These are phyloP conservation scores for Bombus superbus DNA, from an alignment of 1,140 invertebrate genomes.

Conservation along the genomic window DNA sequence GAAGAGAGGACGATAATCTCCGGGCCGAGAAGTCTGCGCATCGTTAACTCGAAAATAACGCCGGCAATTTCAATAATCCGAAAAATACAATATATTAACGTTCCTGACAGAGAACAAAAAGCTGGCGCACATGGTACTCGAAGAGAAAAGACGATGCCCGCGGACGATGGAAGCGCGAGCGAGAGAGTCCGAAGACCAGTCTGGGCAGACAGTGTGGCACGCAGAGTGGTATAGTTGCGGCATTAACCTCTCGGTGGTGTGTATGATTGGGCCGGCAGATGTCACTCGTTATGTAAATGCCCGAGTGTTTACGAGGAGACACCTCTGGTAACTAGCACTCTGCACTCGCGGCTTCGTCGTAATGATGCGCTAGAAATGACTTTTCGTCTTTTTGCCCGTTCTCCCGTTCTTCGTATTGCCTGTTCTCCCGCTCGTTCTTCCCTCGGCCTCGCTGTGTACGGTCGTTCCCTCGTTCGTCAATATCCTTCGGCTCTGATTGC, in stretches of 20 bases:
- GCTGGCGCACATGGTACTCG: background rate
- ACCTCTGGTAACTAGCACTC: slow-evolving; percentile 74
- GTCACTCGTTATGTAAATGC: slow-evolving; percentile 82
- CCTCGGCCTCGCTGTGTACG: background rate
- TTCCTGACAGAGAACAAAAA: background rate
- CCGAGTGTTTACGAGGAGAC: slow-evolving; percentile 79
- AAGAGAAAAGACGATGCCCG: background rate
- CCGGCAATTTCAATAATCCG: background rate
- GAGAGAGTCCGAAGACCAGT: slow-evolving; percentile 24
- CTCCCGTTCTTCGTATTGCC: slow-evolving; percentile 35
- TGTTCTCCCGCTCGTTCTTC: slow-evolving; percentile 32
- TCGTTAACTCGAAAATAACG: background rate
- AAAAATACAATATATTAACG: background rate
- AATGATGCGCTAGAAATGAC: slow-evolving; percentile 73
- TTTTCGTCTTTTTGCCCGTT: slow-evolving; percentile 50
- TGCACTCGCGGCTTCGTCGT: slow-evolving; percentile 63
- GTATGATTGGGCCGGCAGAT: slow-evolving; percentile 78
- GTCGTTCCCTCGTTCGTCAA: slow-evolving; percentile 42
- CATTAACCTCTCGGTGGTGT: slow-evolving; percentile 67
- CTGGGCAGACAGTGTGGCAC: slow-evolving; percentile 47
- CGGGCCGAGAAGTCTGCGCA: background rate
- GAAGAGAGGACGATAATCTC: background rate
- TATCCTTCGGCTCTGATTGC: slow-evolving; percentile 38
- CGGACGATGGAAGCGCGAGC: background rate
- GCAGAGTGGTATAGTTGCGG: slow-evolving; percentile 54